A percentile compares a stretch with the other conserved stretches of the same genome.
Conservation (phyloP, 2,113 vertebrate species). For the Actenoides lindsayi region DNA sequence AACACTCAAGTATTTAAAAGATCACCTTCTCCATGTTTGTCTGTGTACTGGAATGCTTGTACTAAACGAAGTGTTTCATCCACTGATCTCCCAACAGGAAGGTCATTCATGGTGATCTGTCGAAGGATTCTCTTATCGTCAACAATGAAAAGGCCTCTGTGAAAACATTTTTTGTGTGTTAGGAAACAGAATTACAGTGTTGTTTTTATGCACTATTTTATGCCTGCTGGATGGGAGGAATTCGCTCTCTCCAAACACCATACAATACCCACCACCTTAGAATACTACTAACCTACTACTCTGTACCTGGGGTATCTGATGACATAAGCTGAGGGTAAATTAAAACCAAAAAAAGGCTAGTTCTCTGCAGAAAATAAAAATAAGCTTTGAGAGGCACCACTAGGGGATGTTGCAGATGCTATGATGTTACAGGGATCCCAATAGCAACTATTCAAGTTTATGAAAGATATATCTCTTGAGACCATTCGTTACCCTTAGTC, state of each 20-base stretch:
- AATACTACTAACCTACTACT: background rate
- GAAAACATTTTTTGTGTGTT: background rate
- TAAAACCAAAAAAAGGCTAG: background rate
- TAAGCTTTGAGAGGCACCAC: background rate
- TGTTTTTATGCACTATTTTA: background rate
- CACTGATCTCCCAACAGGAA: slow-evolving; percentile 94
- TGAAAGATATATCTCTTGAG: background rate
- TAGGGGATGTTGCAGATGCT: background rate
- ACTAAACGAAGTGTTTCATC: slow-evolving; percentile 95
- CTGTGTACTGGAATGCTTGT: slow-evolving; percentile 96
- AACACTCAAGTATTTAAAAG: background rate
- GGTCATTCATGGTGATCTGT: slow-evolving; percentile 98
- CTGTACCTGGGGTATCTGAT: background rate
- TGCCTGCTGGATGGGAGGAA: background rate
- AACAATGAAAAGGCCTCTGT: slow-evolving; percentile 95
- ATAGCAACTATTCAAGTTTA: background rate
- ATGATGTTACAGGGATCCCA: background rate
- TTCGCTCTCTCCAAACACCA: background rate
- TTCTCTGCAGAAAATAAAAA: background rate
- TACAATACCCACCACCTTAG: background rate
- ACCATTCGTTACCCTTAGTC: background rate
- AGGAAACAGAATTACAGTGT: background rate
- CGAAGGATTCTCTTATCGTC: slow-evolving; percentile 91
- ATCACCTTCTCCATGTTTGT: slow-evolving; percentile 96
- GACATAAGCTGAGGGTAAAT: background rate